Base-by-base conservation (phyloP, 2,113 vertebrate genomes). In the Hassar affinis region DNA sequence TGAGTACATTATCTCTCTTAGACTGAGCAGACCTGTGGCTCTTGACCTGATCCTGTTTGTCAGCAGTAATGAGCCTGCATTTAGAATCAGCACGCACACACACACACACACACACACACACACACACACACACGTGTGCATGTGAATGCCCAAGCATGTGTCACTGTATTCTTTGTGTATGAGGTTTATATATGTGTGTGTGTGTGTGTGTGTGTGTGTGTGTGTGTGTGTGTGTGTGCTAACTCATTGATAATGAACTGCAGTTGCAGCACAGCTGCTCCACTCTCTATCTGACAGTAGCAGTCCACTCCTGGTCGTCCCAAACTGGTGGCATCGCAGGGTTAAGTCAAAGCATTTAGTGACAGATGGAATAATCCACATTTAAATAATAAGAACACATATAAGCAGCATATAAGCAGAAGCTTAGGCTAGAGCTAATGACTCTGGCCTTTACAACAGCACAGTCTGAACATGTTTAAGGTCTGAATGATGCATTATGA, bases 231-330 rank as follows among this genome's bases (percentile, higher is more conserved):
- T 80, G 82, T 64, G 80, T 77, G 77, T 72, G 66, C 96, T 95
- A 99, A 98, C 97, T 99, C 97, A 86, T 99, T 99, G 91, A 99
- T 97, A 89, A 99, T 95, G 91, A 99, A 99, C 91, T 98, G 97
- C 71, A 99, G 96, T 85, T 99, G 98, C 71, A 98, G 93, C 66
- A 99, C 96, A 72, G 97, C 96, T 30, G 96, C 95, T 87, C 95
- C 96, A n/a, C 96, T 97, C 88, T 99, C 97, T 86, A 99, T 97
- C 76, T 99, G 97, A 92, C 97, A 98, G 87, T 94, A 95, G 90
- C 96, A 98, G 92, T 99, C 98, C 89, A 99, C 98, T 25, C 98
- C 98, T 38, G 98, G 97, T 81, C 96, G 95, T 85, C 98, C 98
- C 89, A 99, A 91, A 95, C 98, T 99, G 94, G 94, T 95, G 93